Evolutionary conservation across 2,888 invertebrate genomes (phyloP).

Genomic region (Xanthostigma xanthostigma): DNA sequence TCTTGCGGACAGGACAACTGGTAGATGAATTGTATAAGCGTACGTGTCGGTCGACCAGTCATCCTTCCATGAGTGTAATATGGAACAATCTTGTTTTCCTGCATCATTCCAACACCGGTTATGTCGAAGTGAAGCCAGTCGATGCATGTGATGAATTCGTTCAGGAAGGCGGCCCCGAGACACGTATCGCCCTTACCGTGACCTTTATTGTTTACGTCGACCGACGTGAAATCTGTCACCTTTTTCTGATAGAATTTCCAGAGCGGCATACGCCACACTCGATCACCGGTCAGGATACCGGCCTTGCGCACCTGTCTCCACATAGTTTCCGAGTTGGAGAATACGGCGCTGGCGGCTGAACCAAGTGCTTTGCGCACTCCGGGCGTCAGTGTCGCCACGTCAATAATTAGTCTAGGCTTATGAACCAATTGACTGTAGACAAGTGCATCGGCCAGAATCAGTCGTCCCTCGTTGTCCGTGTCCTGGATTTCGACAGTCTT

Average conservation of each 20-base stretch:
- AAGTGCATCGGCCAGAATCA: slow-evolving; percentile 25
- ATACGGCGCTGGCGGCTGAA: slow-evolving; percentile 36
- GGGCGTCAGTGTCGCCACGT: slow-evolving; percentile 54
- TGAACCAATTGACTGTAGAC: slow-evolving; percentile 30
- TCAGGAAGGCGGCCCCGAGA: slow-evolving; percentile 27
- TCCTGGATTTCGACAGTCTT: slow-evolving; percentile 46
- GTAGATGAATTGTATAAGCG: slow-evolving; percentile 31
- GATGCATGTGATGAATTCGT: slow-evolving; percentile 37
- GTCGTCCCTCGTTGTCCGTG: slow-evolving; percentile 38
- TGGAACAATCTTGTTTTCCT: slow-evolving; percentile 33
- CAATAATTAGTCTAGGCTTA: slow-evolving; percentile 45
- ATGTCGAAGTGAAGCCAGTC: slow-evolving; percentile 47
- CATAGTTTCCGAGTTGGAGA: slow-evolving; percentile 33
- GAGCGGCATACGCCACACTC: slow-evolving; percentile 47
- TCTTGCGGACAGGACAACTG: slow-evolving; percentile 27
- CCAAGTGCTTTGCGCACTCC: slow-evolving; percentile 37
- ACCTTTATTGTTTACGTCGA: slow-evolving; percentile 28
- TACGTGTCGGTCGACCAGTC: slow-evolving; percentile 35
- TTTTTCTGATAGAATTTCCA: slow-evolving; percentile 36
- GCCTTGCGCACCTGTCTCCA: slow-evolving; percentile 37
- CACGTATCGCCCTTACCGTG: slow-evolving; percentile 25
- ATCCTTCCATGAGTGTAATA: slow-evolving; percentile 36
- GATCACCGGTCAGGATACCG: slow-evolving; percentile 37
- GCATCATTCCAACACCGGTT: slow-evolving; percentile 38
- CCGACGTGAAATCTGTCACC: slow-evolving; percentile 26